These are phyloP conservation scores for Ichneumoninae sp. DNA, from an alignment of 2,888 invertebrate species.

Conservation along the genomic window DNA sequence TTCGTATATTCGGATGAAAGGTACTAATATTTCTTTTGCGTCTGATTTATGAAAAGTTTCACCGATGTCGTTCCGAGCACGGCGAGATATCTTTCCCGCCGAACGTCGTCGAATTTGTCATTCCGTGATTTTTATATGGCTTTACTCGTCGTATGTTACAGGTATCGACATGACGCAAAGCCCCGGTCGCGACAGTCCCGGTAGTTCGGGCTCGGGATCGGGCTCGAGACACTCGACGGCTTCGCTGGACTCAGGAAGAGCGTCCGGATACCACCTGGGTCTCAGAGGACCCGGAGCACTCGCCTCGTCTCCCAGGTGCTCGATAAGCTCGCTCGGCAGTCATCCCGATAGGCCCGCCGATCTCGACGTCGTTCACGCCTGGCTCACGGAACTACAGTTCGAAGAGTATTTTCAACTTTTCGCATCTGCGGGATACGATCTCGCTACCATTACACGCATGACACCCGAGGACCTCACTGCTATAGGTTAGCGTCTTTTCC, in stretches of 20 bases:
- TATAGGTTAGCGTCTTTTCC: slow-evolving; percentile 85
- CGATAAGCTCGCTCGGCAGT: slow-evolving; percentile 87
- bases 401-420: slow-evolving; percentile 98
- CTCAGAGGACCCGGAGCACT: slow-evolving; percentile 86
- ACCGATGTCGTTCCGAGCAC: neutral
- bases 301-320: slow-evolving; percentile 88
- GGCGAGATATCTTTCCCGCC: neutral
- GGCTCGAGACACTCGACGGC: slow-evolving; percentile 96
- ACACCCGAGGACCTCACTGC: slow-evolving; percentile 97
- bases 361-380: slow-evolving; percentile 96
- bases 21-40: neutral
- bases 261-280: slow-evolving; percentile 90
- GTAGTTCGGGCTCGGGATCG: slow-evolving; percentile 94
- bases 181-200: slow-evolving; percentile 97
- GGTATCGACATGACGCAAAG: slow-evolving; percentile 86
- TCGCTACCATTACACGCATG: slow-evolving; percentile 99
- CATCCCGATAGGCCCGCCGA: slow-evolving; percentile 86
- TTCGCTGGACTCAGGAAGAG: slow-evolving; percentile 95
- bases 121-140: slow-evolving; percentile 18
- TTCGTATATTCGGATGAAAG: neutral
- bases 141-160: slow-evolving; percentile 63
- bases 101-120: neutral
- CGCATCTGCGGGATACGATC: slow-evolving; percentile 97
- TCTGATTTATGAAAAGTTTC: neutral
- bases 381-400: slow-evolving; percentile 97